phyloP scores from a whole-genome alignment of 2,113 vertebrate genomes.

The Mustela lutreola region DNA sequence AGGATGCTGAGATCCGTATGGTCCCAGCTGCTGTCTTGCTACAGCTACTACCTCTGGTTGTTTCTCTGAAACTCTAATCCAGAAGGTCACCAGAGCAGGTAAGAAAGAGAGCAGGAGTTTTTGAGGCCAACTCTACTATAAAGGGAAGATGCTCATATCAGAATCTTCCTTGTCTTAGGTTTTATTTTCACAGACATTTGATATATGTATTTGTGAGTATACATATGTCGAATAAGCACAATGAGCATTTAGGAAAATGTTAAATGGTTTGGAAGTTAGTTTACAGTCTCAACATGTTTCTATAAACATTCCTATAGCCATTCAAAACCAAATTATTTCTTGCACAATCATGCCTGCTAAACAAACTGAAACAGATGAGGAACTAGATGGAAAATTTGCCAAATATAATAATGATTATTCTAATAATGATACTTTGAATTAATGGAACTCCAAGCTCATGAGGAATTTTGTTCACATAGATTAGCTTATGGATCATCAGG shows the following conservation, averaged over 20 bases:
- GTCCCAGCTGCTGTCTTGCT: slow-evolving; percentile 74
- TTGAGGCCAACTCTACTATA: neutral
- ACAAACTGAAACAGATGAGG: neutral
- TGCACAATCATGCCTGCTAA: slow-evolving; percentile 12
- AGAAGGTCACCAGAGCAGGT: slow-evolving; percentile 79
- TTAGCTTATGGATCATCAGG: neutral
- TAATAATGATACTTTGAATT: slow-evolving; percentile 20
- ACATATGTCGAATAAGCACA: slow-evolving; percentile 43
- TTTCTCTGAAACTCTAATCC: slow-evolving; percentile 67
- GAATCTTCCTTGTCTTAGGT: neutral
- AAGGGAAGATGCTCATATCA: neutral
- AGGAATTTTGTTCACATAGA: neutral
- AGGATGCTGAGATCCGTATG: slow-evolving; percentile 74
- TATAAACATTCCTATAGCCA: slow-evolving; percentile 42
- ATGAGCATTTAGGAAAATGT: neutral
- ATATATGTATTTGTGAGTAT: neutral
- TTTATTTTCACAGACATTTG: neutral
- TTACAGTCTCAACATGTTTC: slow-evolving; percentile 18
- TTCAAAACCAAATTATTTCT: slow-evolving; percentile 48
- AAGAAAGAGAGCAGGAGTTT: neutral
- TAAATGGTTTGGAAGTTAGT: slow-evolving; percentile 34
- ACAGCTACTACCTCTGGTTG: slow-evolving; percentile 66
- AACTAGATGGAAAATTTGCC: slow-evolving; percentile 40
- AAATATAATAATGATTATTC: slow-evolving; percentile 32
- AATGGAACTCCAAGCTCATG: neutral